Evolutionary conservation across 2,888 invertebrate species (phyloP), one percentile per base, ranked within the genome.

Genomic region (Epinotia brunnichana): DNA sequence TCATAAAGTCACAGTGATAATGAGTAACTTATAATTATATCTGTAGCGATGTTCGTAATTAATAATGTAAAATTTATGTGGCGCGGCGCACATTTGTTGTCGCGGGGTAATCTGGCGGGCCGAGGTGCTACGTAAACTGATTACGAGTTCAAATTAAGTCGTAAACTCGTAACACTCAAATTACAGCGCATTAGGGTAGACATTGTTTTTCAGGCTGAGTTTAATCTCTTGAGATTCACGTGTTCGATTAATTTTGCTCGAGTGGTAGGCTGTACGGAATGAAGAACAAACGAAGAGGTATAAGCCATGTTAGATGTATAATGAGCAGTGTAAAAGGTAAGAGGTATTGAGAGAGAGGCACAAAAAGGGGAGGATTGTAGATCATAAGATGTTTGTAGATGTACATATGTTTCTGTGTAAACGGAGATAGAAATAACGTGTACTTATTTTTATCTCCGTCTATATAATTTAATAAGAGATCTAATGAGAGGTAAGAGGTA

Each of bases 71-170:
- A 86, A 89, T 87, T 88, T 85, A 88, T 85, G 86, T 79, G 83
- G 78, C 81, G 86, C 84, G 62, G 19, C 63, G 60, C 71, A 67
- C 89, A 86, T 90, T 89, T 88, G 87, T 90, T 90, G 87, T 83
- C 87, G 83, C 83, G 80, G 82, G 86, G 86, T 87, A 88, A 90
- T 90, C 88, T 89, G 82, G 77, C 78, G 79, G 80, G 78, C 82
- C 79, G 85, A 85, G 85, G 86, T 84, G 83, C 83, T 83, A 84
- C 85, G 85, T 87, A 87, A 89, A 90, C 90, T 91, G 91, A 91
- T 91, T 91, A 91, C 90, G 89, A 90, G 87, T 88, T 84, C 85
- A 90, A 92, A 92, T 92, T 90, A 91, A 92, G 90, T 88, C 90
- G 90, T 92, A 90, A 91, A 91, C 87, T 90, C 85, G 84, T 85